phyloP scores from a whole-genome alignment of 2,113 vertebrate species.

The Xiphias gladius region DNA sequence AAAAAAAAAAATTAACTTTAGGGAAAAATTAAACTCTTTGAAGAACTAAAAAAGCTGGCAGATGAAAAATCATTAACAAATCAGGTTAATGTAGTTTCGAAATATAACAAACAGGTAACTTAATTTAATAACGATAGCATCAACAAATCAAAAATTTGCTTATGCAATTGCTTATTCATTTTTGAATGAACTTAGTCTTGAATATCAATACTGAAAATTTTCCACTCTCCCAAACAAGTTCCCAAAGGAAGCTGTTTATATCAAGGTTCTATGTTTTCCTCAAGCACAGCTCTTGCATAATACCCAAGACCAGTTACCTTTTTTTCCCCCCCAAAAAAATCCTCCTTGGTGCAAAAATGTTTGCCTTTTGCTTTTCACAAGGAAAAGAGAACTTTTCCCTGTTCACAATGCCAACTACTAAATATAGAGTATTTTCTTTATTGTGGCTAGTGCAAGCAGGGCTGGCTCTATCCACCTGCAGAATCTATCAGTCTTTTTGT shows the following conservation, averaged over 20 bases:
- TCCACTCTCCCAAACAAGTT: constrained; percentile 2
- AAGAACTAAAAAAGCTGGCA: not conserved
- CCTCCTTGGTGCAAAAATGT: constrained; percentile 20
- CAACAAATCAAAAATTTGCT: not conserved
- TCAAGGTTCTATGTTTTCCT: constrained; percentile 17
- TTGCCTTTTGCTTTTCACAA: constrained; percentile 32
- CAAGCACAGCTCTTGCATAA: constrained; percentile 19
- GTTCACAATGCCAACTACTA: constrained; percentile 40
- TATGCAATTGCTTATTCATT: not conserved
- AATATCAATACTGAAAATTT: constrained; percentile 25
- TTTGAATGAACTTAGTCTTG: not conserved
- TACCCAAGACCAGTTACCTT: constrained; percentile 1
- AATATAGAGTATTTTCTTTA: constrained; percentile 58
- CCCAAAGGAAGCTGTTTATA: not conserved
- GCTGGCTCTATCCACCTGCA: constrained; percentile 69
- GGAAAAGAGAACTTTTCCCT: constrained; percentile 24
- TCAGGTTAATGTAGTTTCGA: not conserved
- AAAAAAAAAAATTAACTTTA: not conserved
- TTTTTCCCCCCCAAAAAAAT: not conserved
- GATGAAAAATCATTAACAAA: constrained; percentile 3
- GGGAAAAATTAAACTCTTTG: too few species aligned
- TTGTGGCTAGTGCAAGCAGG: constrained; percentile 51
- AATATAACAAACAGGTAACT: constrained; percentile 1
- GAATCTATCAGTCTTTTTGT: constrained; percentile 74
- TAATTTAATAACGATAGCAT: not conserved